A percentile compares a stretch with the other conserved stretches of the same genome.
Conservation (phyloP, 2,113 vertebrate species). For the Gracilinanus agilis region DNA sequence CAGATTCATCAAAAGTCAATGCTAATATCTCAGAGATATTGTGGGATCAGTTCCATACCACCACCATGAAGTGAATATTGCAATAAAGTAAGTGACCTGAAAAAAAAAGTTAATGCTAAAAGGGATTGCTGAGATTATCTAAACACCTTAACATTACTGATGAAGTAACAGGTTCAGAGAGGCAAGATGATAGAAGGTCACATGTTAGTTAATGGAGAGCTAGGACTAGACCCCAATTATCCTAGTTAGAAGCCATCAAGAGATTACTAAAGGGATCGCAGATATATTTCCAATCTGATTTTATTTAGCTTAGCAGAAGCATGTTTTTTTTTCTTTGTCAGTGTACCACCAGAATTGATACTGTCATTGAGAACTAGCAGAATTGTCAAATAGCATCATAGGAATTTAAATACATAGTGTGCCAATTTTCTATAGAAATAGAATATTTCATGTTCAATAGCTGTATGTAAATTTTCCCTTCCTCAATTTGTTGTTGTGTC, state of each 20-base stretch:
- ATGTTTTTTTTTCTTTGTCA: neutral
- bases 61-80: too few relatives aligned
- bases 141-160: neutral
- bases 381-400: slow-evolving; percentile 10
- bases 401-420: slow-evolving; percentile 34
- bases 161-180: neutral
- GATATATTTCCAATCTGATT: too few relatives aligned
- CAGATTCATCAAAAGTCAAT: neutral
- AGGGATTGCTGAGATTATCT: neutral
- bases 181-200: neutral
- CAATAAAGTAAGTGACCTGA: too few relatives aligned
- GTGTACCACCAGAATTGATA: neutral
- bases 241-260: neutral
- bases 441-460: slow-evolving; percentile 25
- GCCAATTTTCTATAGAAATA: slow-evolving; percentile 12
- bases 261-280: neutral
- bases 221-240: neutral
- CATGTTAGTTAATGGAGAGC: neutral
- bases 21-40: too few relatives aligned
- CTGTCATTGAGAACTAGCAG: neutral
- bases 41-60: too few relatives aligned
- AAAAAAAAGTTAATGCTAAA: neutral
- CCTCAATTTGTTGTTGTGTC: too few relatives aligned
- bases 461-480: neutral
- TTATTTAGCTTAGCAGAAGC: neutral